Evolutionary conservation across 92 coral and sea anemone genomes (phyloP).

Genomic region (Blastomussa wellsi): DNA sequence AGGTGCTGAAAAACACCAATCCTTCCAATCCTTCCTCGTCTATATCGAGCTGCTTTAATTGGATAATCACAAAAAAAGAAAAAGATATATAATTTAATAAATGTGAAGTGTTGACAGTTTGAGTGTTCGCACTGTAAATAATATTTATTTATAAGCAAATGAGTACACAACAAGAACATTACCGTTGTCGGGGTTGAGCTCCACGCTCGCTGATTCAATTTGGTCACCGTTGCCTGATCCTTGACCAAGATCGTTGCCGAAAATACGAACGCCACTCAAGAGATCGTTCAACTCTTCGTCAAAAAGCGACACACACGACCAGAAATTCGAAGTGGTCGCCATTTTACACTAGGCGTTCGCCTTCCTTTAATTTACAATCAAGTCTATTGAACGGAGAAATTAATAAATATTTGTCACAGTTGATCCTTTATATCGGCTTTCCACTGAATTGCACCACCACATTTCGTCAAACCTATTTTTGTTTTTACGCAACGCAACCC

Average conservation of each 20-base stretch:
- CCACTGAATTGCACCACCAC: constrained; percentile 31
- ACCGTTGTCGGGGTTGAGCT: not conserved
- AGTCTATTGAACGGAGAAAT: not conserved
- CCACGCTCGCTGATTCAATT: not conserved
- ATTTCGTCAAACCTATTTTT: not conserved
- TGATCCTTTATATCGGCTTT: not conserved
- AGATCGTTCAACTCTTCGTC: constrained; percentile 24
- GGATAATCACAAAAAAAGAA: too few relatives aligned
- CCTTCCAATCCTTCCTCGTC: too few relatives aligned
- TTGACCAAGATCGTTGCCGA: constrained; percentile 28
- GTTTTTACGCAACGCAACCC: constrained; percentile 4
- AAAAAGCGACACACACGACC: constrained; percentile 33
- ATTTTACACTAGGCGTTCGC: not conserved
- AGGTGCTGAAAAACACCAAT: too few relatives aligned
- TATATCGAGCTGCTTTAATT: too few relatives aligned
- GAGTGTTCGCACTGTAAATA: too few relatives aligned
- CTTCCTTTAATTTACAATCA: not conserved
- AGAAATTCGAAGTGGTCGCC: constrained; percentile 11
- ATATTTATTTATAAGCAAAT: too few relatives aligned
- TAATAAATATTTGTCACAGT: too few relatives aligned
- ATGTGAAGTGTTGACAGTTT: too few relatives aligned
- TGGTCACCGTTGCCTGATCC: not conserved
- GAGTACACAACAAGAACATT: not conserved
- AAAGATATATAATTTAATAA: too few relatives aligned
- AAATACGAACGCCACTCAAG: constrained; percentile 13